Conservation (phyloP, 2,888 invertebrate species). For the Punctoribates punctum region DNA sequence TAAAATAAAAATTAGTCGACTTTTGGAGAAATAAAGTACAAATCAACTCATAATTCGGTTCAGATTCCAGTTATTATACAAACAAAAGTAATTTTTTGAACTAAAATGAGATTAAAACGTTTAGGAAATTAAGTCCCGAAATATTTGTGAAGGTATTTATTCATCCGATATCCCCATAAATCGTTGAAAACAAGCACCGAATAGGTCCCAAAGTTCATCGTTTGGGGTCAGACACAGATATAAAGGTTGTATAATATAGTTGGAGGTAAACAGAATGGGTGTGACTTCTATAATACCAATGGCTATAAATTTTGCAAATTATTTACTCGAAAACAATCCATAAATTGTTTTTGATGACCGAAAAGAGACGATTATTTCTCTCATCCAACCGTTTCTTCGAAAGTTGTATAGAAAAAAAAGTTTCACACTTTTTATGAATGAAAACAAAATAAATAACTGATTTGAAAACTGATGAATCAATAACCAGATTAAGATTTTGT, state of each 20-base stretch:
- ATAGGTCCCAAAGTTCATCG: not conserved
- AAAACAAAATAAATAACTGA: too few relatives aligned
- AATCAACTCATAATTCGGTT: not conserved
- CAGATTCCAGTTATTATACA: too few relatives aligned
- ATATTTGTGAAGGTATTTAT: not conserved
- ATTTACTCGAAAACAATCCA: slow-evolving; percentile 30
- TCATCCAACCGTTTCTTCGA: too few relatives aligned
- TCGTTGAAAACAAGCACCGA: slow-evolving; percentile 1
- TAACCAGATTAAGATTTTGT: too few relatives aligned
- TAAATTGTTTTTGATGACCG: not conserved
- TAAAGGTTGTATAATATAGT: slow-evolving; percentile 2
- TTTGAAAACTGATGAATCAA: too few relatives aligned
- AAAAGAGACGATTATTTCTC: not conserved
- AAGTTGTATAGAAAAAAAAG: too few relatives aligned
- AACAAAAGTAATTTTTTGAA: not conserved
- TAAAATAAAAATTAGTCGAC: too few relatives aligned
- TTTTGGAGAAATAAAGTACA: not conserved
- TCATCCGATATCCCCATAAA: not conserved
- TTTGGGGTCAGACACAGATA: not conserved
- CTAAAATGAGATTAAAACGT: not conserved
- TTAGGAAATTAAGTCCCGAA: not conserved
- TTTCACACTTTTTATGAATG: too few relatives aligned
- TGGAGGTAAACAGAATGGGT: not conserved
- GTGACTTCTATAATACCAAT: slow-evolving; percentile 16
- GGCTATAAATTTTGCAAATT: slow-evolving; percentile 29